Evolutionary conservation across 2,797 vertebrate genomes (phyloP), one percentile per base, ranked within the genome.

Genomic region (Huso huso): DNA sequence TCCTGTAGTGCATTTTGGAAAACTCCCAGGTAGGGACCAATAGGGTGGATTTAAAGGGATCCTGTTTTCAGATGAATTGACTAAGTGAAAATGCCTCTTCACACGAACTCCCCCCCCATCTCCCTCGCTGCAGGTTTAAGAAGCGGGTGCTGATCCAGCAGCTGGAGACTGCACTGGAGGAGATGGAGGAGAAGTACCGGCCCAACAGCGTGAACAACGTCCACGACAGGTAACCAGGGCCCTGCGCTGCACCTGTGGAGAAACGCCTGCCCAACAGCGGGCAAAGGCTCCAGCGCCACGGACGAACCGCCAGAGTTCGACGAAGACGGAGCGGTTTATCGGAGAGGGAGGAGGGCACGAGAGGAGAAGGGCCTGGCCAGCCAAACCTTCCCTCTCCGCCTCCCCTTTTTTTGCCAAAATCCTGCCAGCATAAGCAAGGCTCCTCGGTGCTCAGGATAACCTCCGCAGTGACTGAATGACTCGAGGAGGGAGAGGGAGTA

Each of bases 61-160:
- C 23, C 23, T 37, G 23, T 37, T 37, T 37, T 37, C 4, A 37
- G 23, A 37, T 4, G 2, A 37, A 37, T 37, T 37, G 23, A 37
- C 1, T 37, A 18, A 18, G 15, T 18, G 15, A 4, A 37, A 37
- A 37, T 37, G 23, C 23, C 23, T 37, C 23, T 37, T 37, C 23
- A 37, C 0, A 37, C 23, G 23, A 37, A 37, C 23, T 37, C 23
- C 23, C 23, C 23, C 23, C 23, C 3, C n/a, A n/a, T 23, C 23
- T 23, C 23, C 23, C 23, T 23, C 23, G 3, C 23, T 37, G 23
- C 83, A 99, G 97, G 88, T 99, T 99, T 88, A 99, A 98, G 89
- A 98, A 97, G 85, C 90, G 93, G 74, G 90, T 97, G 49, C 90
- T 99, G 90, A 98, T 99, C 88, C 94, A 98, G 85, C 93, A 95